A percentile compares a stretch with the other conserved stretches of the same genome.
phyloP scores from a whole-genome alignment of 2,113 vertebrate species.

The Grantiella picta region DNA sequence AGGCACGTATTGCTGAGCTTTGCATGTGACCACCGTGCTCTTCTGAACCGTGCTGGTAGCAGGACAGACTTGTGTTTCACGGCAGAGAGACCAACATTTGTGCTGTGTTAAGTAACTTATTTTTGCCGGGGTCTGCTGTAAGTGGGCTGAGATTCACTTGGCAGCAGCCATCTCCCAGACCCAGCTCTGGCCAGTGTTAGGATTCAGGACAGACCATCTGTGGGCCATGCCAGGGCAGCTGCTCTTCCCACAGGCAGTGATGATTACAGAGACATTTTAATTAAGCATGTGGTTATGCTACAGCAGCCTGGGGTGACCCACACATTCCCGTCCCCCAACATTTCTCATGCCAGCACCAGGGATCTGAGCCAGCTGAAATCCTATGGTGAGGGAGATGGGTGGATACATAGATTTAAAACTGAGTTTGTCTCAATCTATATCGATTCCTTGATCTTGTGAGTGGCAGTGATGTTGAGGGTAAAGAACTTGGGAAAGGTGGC shows the following conservation, averaged over 20 bases:
- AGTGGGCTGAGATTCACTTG: not conserved
- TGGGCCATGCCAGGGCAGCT: not conserved
- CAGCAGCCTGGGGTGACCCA: rapidly evolving
- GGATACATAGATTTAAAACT: not conserved
- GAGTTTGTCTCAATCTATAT: not conserved
- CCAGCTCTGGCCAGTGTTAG: not conserved
- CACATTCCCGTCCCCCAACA: rapidly evolving
- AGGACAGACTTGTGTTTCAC: not conserved
- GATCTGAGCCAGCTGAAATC: not conserved
- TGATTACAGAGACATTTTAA: not conserved
- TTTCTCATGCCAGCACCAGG: not conserved
- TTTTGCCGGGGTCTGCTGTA: not conserved
- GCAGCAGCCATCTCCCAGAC: not conserved
- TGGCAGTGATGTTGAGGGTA: rapidly evolving
- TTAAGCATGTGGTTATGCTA: not conserved
- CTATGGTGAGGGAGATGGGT: not conserved
- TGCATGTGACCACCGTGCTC: not conserved
- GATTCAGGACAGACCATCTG: not conserved
- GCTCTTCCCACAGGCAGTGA: not conserved
- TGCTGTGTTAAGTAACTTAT: not conserved
- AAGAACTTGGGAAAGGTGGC: not conserved
- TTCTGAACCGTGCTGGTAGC: not conserved
- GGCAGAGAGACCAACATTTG: not conserved
- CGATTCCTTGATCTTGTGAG: rapidly evolving
- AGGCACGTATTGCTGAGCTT: not conserved